These are phyloP conservation scores for Chelonoidis abingdonii DNA, from an alignment of 2,113 vertebrate genomes.

Conservation along the genomic window DNA sequence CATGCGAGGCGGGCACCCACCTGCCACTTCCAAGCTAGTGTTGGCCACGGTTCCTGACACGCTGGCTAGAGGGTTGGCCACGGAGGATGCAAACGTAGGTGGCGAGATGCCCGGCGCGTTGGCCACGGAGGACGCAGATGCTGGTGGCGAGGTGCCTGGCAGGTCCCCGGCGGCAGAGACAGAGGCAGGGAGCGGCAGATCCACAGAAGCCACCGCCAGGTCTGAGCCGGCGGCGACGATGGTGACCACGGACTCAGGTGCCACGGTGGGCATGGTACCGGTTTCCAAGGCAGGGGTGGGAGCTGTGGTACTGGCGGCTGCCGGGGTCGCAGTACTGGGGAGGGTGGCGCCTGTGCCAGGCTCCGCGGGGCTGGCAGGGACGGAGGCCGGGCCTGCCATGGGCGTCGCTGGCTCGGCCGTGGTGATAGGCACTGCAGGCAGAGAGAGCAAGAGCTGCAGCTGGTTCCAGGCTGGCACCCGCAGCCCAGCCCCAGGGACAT, in stretches of 20 bases:
- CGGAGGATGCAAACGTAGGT: rapidly evolving
- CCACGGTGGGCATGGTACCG: neutral
- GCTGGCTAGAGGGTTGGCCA: neutral
- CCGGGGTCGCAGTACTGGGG: neutral
- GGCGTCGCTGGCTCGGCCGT: neutral
- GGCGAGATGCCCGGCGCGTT: neutral
- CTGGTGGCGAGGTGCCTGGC: neutral
- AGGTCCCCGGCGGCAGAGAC: neutral
- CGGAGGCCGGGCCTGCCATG: neutral
- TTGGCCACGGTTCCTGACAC: neutral
- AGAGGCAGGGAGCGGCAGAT: neutral
- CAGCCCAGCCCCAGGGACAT: neutral
- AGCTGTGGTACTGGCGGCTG: neutral
- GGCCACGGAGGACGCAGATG: neutral
- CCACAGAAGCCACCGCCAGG: neutral
- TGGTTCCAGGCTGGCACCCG: constrained; percentile 30
- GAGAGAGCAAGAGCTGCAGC: constrained; percentile 27
- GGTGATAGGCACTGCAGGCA: constrained; percentile 29
- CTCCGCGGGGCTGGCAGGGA: neutral
- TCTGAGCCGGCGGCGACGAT: neutral
- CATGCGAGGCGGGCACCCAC: neutral
- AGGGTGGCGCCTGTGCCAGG: neutral
- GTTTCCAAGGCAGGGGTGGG: neutral
- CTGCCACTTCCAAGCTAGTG: neutral
- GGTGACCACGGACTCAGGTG: neutral